Percentiles rank a stretch among this genome's conserved stretches.
Conservation (phyloP, 2,113 vertebrate species). For the Calypte anna region DNA sequence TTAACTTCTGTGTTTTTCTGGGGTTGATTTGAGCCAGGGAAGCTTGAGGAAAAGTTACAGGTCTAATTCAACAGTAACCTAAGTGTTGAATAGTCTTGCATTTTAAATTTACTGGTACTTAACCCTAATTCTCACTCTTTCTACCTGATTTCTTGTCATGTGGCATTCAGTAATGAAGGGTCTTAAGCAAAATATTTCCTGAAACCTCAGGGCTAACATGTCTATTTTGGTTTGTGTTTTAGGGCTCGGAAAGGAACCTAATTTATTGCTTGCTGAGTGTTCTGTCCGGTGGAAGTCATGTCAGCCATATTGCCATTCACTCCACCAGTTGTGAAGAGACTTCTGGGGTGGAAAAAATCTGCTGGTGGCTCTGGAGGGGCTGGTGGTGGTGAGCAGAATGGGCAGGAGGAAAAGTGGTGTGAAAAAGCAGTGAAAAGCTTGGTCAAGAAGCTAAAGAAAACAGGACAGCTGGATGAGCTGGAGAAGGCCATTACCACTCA, state of each 20-base stretch:
- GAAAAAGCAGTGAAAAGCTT: conserved; percentile 98
- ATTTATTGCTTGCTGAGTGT: conserved; percentile 16
- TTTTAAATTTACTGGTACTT: background rate
- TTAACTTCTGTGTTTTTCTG: background rate
- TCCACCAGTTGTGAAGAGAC: conserved; percentile 95
- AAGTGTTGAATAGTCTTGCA: background rate
- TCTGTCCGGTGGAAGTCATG: conserved; percentile 78
- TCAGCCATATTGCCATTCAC: conserved; percentile 98
- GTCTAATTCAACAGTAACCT: background rate
- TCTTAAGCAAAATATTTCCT: background rate
- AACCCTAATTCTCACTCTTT: rapidly evolving
- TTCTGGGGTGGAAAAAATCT: conserved; percentile 96
- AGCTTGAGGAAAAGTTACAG: background rate
- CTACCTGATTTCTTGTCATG: background rate
- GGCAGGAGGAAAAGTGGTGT: conserved; percentile 98
- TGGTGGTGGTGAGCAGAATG: conserved; percentile 93
- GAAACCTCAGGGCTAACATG: background rate
- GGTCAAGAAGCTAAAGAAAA: conserved; percentile 99
- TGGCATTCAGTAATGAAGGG: background rate
- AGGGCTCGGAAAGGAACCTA: conserved; percentile 12
- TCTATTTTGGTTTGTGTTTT: conserved; percentile 49
- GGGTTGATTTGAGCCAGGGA: background rate
- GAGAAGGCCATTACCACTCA: conserved; percentile 98
- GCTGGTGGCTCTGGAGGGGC: conserved; percentile 83
- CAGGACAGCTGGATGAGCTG: conserved; percentile 95